These are phyloP conservation scores for Zaprionus gabonicus DNA, from an alignment of 1,140 invertebrate species.

Conservation along the genomic window DNA sequence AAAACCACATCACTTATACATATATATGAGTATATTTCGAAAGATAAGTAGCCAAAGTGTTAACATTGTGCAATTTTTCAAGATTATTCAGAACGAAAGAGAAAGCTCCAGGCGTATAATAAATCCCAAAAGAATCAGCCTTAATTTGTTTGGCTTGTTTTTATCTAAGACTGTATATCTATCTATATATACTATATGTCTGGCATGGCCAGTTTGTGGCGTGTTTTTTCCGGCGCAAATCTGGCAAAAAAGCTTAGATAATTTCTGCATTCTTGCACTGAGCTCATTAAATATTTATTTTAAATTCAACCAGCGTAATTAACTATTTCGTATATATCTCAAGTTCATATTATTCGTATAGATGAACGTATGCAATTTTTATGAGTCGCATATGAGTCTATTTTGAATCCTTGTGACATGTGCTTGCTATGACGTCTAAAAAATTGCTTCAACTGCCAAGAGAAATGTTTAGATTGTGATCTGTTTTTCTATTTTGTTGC, in stretches of 20 bases:
- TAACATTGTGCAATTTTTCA: slow-evolving; percentile 37
- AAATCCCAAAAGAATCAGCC: slow-evolving; percentile 38
- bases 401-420: slow-evolving; percentile 55
- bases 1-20: not conserved
- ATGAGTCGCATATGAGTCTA: slow-evolving; percentile 20
- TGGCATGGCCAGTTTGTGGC: slow-evolving; percentile 42
- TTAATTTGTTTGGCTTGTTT: slow-evolving; percentile 53
- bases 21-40: not conserved
- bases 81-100: slow-evolving; percentile 38
- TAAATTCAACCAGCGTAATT: slow-evolving; percentile 18
- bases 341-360: slow-evolving; percentile 22
- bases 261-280: slow-evolving; percentile 29
- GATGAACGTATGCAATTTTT: slow-evolving; percentile 42
- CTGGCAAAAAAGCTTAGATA: slow-evolving; percentile 50
- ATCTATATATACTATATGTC: slow-evolving; percentile 43
- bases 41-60: slow-evolving; percentile 31
- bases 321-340: slow-evolving; percentile 35
- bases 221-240: slow-evolving; percentile 44
- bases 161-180: slow-evolving; percentile 50
- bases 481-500: slow-evolving; percentile 26
- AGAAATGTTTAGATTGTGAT: slow-evolving; percentile 48
- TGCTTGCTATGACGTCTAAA: slow-evolving; percentile 66
- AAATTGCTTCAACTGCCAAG: slow-evolving; percentile 56
- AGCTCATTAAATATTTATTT: slow-evolving; percentile 44
- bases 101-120: slow-evolving; percentile 60